phyloP scores from a whole-genome alignment of 1,140 invertebrate genomes.

The Armadillidium nasatum region DNA sequence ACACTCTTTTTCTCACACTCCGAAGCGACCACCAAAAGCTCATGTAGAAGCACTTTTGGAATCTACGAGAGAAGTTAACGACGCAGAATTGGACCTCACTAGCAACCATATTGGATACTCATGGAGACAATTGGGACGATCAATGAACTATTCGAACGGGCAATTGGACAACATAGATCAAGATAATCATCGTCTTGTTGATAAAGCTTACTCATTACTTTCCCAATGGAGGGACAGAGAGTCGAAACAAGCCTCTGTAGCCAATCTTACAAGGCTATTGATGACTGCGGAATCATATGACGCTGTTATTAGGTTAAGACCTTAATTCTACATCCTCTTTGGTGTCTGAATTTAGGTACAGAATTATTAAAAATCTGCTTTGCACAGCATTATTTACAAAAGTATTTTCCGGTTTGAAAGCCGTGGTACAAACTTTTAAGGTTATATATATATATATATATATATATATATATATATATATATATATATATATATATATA shows the following conservation, averaged over 20 bases:
- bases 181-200: conserved; percentile 19
- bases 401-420: no score
- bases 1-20: background rate
- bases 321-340: background rate
- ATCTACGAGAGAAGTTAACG: conserved; percentile 18
- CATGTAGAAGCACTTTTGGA: background rate
- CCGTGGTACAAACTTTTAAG: no score
- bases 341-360: no score
- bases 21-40: background rate
- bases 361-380: no score
- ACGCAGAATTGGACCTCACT: background rate
- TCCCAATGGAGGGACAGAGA: conserved; percentile 22
- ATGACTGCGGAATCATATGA: conserved; percentile 24
- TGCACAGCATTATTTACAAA: no score
- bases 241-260: conserved; percentile 19
- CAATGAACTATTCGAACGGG: conserved; percentile 22
- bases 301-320: conserved; percentile 8
- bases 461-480: background rate
- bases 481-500: conserved; percentile 15
- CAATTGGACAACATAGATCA: conserved; percentile 27
- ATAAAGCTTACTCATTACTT: conserved; percentile 21
- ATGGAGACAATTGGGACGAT: conserved; percentile 16
- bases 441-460: no score
- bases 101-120: conserved; percentile 25
- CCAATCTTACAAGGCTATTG: conserved; percentile 19